phyloP scores from a whole-genome alignment of 2,888 invertebrate species.

The Pemphredon lugubris region DNA sequence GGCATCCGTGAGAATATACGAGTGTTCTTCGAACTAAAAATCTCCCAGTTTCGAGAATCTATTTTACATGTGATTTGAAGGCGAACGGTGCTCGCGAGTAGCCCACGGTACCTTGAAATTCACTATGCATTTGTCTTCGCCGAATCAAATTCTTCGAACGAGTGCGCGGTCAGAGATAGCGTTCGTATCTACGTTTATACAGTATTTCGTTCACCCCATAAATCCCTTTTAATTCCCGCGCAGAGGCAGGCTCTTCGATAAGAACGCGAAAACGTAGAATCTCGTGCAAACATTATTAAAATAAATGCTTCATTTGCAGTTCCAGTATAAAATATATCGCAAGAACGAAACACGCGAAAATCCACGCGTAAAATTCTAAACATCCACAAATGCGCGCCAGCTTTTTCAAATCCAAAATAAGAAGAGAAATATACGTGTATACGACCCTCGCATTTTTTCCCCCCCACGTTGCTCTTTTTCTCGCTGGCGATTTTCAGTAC shows the following conservation, averaged over 20 bases:
- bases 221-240: conserved; percentile 6
- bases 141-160: conserved; percentile 18
- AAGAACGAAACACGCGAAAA: too few relatives aligned
- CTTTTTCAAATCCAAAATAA: too few relatives aligned
- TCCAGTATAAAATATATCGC: too few relatives aligned
- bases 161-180: background rate
- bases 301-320: background rate
- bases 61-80: conserved; percentile 32
- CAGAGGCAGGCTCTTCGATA: background rate
- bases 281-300: too few relatives aligned
- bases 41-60: conserved; percentile 20
- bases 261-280: background rate
- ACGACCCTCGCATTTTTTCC: too few relatives aligned
- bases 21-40: conserved; percentile 26
- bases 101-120: conserved; percentile 26
- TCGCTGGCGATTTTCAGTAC: too few relatives aligned
- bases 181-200: conserved; percentile 5
- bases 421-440: too few relatives aligned
- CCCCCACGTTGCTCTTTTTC: too few relatives aligned
- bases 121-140: conserved; percentile 15
- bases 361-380: too few relatives aligned
- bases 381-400: too few relatives aligned
- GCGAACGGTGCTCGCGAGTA: conserved; percentile 30
- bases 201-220: conserved; percentile 10
- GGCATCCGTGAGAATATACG: conserved; percentile 6